Conservation (phyloP, 2,888 invertebrate species). For the Salticus scenicus region DNA sequence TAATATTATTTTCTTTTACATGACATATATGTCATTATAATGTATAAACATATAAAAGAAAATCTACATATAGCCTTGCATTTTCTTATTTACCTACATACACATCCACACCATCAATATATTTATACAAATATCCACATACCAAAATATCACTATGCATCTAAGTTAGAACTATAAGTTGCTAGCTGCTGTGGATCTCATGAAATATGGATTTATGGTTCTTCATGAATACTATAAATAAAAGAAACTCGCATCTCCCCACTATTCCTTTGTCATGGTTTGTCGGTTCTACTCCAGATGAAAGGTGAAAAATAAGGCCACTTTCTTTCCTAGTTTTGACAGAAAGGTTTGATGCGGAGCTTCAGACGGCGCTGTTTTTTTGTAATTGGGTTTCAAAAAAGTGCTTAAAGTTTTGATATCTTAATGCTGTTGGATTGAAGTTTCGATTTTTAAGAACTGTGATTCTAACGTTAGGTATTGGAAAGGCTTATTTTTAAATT, state of each 20-base stretch:
- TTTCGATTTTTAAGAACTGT: neutral
- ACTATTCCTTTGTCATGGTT: conserved; percentile 38
- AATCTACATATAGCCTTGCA: no score
- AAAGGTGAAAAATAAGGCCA: conserved; percentile 31
- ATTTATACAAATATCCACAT: no score
- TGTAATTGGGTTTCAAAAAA: neutral
- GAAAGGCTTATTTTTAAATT: no score
- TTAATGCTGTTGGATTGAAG: neutral
- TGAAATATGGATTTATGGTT: conserved; percentile 63
- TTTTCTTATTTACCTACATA: no score
- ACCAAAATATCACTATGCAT: no score
- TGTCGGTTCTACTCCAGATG: conserved; percentile 27
- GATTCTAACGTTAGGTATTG: neutral
- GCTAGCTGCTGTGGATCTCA: conserved; percentile 39
- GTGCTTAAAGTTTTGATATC: neutral
- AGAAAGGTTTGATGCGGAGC: conserved; percentile 5
- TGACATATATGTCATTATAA: no score
- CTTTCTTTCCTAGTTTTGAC: neutral
- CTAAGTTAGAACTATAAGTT: neutral
- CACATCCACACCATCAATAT: no score
- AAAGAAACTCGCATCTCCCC: conserved; percentile 29
- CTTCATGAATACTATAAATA: conserved; percentile 61
- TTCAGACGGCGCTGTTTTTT: neutral
- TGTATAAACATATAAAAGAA: no score
- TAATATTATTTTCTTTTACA: no score